Evolutionary conservation across 2,113 vertebrate species (phyloP).

Genomic region (Carettochelys insculpta): DNA sequence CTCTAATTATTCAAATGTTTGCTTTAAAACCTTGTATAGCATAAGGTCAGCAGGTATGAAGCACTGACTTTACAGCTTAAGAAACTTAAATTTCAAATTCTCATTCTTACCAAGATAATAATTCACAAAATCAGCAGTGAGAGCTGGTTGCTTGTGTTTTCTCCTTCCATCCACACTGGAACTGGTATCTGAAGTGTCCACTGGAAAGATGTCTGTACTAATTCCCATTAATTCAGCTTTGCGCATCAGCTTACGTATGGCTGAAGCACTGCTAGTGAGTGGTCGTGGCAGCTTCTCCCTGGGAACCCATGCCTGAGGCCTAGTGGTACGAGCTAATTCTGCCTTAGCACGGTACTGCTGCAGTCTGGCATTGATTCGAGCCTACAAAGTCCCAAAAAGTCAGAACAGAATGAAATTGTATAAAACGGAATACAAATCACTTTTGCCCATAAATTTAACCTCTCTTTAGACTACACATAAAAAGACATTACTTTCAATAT

Average conservation of each 20-base stretch:
- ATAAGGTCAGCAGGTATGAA: not conserved
- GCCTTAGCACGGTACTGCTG: constrained; percentile 96
- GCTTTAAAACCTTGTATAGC: not conserved
- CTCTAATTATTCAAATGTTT: not conserved
- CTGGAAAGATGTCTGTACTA: constrained; percentile 97
- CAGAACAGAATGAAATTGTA: not conserved
- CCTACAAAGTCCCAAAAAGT: constrained; percentile 72
- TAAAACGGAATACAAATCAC: not conserved
- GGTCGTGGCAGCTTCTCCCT: constrained; percentile 94
- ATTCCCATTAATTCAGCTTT: constrained; percentile 99
- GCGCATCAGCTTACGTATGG: constrained; percentile 96
- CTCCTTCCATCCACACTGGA: constrained; percentile 94
- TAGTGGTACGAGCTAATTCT: constrained; percentile 92
- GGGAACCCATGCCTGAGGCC: constrained; percentile 97
- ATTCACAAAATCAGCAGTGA: constrained; percentile 98
- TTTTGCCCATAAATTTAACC: not conserved
- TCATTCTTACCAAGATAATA: constrained; percentile 93
- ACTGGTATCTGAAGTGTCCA: constrained; percentile 93
- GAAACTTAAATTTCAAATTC: not conserved
- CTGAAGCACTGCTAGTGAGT: constrained; percentile 95
- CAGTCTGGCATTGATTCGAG: constrained; percentile 92
- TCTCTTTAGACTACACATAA: not conserved
- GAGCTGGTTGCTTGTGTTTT: constrained; percentile 96
- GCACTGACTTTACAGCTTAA: not conserved
- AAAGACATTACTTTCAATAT: fast-evolving